Conservation (phyloP, 2,797 vertebrate genomes). For the Microhierax caerulescens region DNA sequence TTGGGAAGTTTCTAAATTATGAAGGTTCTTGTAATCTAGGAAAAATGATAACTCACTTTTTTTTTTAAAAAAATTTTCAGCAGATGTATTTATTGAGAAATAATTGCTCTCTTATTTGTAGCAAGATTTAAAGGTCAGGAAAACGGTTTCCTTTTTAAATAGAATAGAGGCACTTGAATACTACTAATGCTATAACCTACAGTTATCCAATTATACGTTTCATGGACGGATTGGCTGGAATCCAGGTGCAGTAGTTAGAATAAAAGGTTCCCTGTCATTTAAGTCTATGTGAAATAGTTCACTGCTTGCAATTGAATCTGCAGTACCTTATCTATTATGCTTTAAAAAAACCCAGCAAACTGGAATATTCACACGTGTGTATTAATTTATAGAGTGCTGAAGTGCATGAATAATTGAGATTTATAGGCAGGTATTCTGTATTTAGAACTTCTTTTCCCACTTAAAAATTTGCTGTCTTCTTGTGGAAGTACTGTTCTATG, state of each 20-base stretch:
- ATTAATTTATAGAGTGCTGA: background rate
- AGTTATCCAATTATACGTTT: constrained; percentile 60
- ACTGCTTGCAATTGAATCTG: background rate
- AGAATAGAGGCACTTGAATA: background rate
- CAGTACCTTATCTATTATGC: background rate
- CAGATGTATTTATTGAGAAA: background rate
- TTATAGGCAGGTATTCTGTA: background rate
- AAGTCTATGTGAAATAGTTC: constrained; percentile 10
- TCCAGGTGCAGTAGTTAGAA: constrained; percentile 33
- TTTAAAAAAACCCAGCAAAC: background rate
- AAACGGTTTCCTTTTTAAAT: constrained; percentile 43
- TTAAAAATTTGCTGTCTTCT: background rate
- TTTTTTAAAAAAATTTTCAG: background rate
- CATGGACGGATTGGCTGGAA: constrained; percentile 21
- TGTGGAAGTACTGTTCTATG: background rate
- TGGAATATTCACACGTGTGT: background rate
- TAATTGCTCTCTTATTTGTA: constrained; percentile 34
- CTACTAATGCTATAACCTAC: constrained; percentile 40
- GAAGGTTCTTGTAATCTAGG: background rate
- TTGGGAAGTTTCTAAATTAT: background rate
- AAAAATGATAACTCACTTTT: background rate
- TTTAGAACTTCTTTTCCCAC: background rate
- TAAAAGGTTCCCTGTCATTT: constrained; percentile 29
- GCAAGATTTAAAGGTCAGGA: constrained; percentile 40
- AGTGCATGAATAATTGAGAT: background rate